phyloP scores from a whole-genome alignment of 2,888 invertebrate genomes.

The Lasioglossum calceatum region DNA sequence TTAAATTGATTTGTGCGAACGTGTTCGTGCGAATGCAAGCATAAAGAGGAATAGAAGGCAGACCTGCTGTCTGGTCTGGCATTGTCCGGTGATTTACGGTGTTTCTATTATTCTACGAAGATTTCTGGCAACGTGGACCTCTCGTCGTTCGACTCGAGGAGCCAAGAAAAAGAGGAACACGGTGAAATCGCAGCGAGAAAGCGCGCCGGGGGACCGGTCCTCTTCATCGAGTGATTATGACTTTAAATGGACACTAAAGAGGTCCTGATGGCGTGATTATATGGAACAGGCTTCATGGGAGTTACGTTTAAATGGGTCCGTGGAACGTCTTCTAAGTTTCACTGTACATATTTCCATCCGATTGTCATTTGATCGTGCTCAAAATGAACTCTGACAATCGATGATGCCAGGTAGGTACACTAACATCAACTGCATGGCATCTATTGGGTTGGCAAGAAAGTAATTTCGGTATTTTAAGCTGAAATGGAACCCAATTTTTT shows the following conservation, averaged over 20 bases:
- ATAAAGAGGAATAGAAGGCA: slow-evolving; percentile 61
- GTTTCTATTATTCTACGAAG: slow-evolving; percentile 73
- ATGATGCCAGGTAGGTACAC: too few species aligned
- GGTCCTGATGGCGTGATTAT: slow-evolving; percentile 70
- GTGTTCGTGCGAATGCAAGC: slow-evolving; percentile 62
- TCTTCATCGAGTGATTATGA: slow-evolving; percentile 70
- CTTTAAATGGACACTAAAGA: slow-evolving; percentile 70
- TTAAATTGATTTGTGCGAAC: slow-evolving; percentile 65
- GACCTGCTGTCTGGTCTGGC: slow-evolving; percentile 64
- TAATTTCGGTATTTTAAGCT: too few species aligned
- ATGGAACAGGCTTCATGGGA: slow-evolving; percentile 65
- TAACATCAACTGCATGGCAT: too few species aligned
- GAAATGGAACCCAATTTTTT: too few species aligned
- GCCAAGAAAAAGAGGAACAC: slow-evolving; percentile 8
- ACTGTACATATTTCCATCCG: slow-evolving; percentile 36
- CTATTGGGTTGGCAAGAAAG: too few species aligned
- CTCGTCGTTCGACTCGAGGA: slow-evolving; percentile 32
- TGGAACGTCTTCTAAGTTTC: slow-evolving; percentile 56
- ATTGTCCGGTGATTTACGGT: slow-evolving; percentile 77
- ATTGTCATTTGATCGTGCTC: not conserved
- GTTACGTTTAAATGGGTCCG: slow-evolving; percentile 66
- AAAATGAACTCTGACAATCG: too few species aligned
- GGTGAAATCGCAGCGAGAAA: slow-evolving; percentile 62
- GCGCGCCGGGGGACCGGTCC: slow-evolving; percentile 39
- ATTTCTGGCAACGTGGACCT: slow-evolving; percentile 70